Conservation (phyloP, 2,797 vertebrate species). For the Simalia tracyae region DNA sequence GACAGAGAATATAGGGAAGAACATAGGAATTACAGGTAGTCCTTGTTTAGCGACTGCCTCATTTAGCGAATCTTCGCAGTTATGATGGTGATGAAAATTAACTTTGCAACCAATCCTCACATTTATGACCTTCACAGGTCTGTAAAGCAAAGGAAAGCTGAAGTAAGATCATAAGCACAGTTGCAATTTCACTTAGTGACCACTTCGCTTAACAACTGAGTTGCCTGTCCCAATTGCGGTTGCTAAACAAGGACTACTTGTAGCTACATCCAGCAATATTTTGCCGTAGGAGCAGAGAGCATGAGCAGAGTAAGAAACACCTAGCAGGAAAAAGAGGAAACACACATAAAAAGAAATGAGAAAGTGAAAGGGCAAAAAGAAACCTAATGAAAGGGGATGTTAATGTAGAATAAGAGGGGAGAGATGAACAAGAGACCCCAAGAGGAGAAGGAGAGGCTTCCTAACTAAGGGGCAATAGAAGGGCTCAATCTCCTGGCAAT, state of each 20-base stretch:
- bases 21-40: neutral
- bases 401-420: neutral
- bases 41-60: neutral
- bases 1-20: neutral
- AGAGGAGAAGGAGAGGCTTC: neutral
- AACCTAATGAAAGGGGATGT: neutral
- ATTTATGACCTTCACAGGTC: neutral
- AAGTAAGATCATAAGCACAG: neutral
- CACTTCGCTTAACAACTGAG: neutral
- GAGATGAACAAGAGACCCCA: neutral
- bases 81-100: neutral
- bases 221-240: neutral
- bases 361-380: neutral
- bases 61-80: neutral
- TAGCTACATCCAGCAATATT: neutral
- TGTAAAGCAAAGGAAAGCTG: neutral
- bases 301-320: neutral
- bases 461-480: neutral
- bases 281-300: neutral
- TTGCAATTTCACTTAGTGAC: neutral
- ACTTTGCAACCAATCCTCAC: neutral
- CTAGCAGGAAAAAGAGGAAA: neutral
- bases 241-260: neutral
- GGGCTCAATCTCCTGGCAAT: neutral
- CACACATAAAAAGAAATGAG: neutral